Conservation (phyloP, 30 jellyfish, hydroid and myxozoan species). For the Chrysaora quinquecirrha region DNA sequence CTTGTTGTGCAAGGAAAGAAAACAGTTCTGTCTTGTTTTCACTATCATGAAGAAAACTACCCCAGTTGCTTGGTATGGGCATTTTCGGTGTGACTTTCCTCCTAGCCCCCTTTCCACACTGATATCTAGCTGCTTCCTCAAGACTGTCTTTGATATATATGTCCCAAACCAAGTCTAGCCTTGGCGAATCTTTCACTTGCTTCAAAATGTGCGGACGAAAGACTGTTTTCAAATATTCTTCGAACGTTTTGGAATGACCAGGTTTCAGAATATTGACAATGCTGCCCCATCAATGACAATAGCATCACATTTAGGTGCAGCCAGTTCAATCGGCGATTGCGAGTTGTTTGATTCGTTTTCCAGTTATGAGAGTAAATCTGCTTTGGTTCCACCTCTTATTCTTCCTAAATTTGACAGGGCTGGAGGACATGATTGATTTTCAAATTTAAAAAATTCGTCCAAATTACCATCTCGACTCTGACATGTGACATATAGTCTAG, state of each 20-base stretch:
- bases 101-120: background rate
- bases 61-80: constrained; percentile 4
- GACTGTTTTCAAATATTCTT: too few relatives aligned
- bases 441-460: constrained; percentile 11
- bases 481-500: background rate
- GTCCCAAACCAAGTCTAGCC: constrained; percentile 14
- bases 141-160: background rate
- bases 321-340: too few relatives aligned
- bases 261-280: constrained; percentile 17
- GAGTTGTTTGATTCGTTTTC: too few relatives aligned
- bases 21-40: constrained; percentile 21
- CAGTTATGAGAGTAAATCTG: background rate
- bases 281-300: constrained; percentile 23
- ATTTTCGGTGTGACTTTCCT: background rate
- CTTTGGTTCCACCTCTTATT: background rate
- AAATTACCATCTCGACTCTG: constrained; percentile 14
- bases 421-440: constrained; percentile 33
- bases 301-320: background rate
- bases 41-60: background rate
- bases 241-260: too few relatives aligned
- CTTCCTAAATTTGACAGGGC: constrained; percentile 9
- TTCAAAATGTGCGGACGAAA: too few relatives aligned
- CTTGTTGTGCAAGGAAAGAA: too few relatives aligned
- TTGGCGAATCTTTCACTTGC: background rate
- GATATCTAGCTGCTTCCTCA: background rate